phyloP scores from a whole-genome alignment of 2,797 vertebrate species.

The Pangasius krempfi region DNA sequence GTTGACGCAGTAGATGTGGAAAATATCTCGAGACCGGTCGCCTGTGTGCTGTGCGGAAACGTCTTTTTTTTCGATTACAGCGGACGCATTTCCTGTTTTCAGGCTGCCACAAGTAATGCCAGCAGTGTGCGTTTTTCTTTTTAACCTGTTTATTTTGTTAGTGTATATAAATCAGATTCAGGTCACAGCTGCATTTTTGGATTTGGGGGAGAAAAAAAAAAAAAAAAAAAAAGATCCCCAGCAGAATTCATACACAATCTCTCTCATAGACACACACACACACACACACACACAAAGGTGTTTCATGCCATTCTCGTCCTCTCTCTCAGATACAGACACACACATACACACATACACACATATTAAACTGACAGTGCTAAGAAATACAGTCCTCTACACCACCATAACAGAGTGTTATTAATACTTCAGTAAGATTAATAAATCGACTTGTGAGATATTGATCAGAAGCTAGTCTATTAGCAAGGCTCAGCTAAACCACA shows the following conservation, averaged over 20 bases:
- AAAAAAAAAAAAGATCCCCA: constrained; percentile 16
- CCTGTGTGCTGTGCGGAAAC: not conserved
- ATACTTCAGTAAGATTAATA: constrained; percentile 42
- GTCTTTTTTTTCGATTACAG: not conserved
- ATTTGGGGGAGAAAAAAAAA: not conserved
- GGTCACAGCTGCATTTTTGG: constrained; percentile 46
- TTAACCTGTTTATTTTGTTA: constrained; percentile 71
- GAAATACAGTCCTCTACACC: constrained; percentile 37
- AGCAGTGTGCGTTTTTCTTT: constrained; percentile 16
- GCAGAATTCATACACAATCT: constrained; percentile 20
- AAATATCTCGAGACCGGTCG: not conserved
- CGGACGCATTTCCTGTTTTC: constrained; percentile 10
- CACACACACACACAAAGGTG: constrained; percentile 43
- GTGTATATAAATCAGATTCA: constrained; percentile 64
- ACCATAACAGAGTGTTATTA: constrained; percentile 32
- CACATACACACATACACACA: constrained; percentile 51
- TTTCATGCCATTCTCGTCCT: not conserved
- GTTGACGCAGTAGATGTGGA: not conserved
- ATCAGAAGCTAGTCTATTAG: constrained; percentile 55
- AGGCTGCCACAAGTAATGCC: not conserved
- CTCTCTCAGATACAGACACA: constrained; percentile 48
- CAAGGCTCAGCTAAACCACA: constrained; percentile 52
- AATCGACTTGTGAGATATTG: constrained; percentile 34
- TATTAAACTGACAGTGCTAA: constrained; percentile 47
- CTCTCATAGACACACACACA: constrained; percentile 47